Percentiles rank a stretch among this genome's conserved stretches.
Conservation (phyloP, 2,888 invertebrate species). For the Dexiosoma caninum region DNA sequence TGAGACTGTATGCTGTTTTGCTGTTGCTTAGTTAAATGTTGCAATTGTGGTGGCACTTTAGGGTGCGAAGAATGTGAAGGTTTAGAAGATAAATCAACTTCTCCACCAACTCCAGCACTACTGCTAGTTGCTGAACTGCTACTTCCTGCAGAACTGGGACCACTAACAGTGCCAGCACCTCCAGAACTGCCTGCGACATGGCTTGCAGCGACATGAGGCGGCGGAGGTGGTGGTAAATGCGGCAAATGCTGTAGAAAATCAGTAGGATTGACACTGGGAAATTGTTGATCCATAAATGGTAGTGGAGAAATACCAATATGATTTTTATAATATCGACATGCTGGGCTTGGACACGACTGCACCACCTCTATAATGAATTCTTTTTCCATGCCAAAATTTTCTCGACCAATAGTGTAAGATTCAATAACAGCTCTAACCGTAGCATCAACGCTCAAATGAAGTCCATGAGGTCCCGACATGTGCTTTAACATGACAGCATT, state of each 20-base stretch:
- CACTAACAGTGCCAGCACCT: conserved; percentile 59
- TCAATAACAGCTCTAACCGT: conserved; percentile 91
- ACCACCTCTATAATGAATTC: conserved; percentile 93
- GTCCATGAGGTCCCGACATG: conserved; percentile 92
- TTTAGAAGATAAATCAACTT: conserved; percentile 74
- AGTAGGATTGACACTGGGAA: conserved; percentile 79
- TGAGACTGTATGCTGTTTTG: conserved; percentile 75
- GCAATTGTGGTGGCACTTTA: conserved; percentile 71
- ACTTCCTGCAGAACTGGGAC: conserved; percentile 61
- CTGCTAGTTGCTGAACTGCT: conserved; percentile 62
- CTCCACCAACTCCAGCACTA: conserved; percentile 65
- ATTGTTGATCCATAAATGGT: conserved; percentile 77
- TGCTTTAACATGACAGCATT: conserved; percentile 94
- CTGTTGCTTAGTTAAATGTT: conserved; percentile 76
- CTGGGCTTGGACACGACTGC: conserved; percentile 92
- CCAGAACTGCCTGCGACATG: conserved; percentile 60
- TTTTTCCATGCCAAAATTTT: conserved; percentile 86
- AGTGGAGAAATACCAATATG: conserved; percentile 82
- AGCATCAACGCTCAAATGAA: conserved; percentile 89
- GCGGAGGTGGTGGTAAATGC: conserved; percentile 72
- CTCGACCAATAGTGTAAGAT: conserved; percentile 85
- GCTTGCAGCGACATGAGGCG: conserved; percentile 72
- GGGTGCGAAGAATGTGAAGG: conserved; percentile 66
- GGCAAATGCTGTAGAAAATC: conserved; percentile 84
- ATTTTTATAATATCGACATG: conserved; percentile 91